Base-by-base conservation (phyloP, 2,113 vertebrate species). In the Grantiella picta region DNA sequence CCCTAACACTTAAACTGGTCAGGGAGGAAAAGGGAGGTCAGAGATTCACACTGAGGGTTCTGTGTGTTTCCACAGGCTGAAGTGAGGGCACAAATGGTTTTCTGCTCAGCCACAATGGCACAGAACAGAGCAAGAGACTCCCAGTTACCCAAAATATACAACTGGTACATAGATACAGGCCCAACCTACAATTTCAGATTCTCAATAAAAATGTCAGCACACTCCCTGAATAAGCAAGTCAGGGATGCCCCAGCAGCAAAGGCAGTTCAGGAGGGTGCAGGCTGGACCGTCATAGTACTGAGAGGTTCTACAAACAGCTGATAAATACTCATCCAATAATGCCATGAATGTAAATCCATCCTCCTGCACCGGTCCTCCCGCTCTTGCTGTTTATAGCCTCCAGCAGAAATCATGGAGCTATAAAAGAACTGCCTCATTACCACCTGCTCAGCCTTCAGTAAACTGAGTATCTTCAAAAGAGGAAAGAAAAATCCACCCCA, bases 311-410 rank as follows among this genome's bases (percentile, higher is more conserved):
- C 77, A 89, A 60, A 21, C 76, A n/a, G 50, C 49, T 89, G 65
- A 77, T 29, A 77, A 89, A 80, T 29, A 69, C 33, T 66, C 47
- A 68, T 17, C 35, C 50, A 78, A 15, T 33, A 75, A 60, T 1
- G 19, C 44, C 52, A 71, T 12, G 24, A 47, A 78, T 18, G 24
- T 60, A 84, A 86, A 93, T 71, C 31, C 60, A 61, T 23, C 52
- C 77, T 81, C 83, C 49, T 49, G 49, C 85, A 81, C 20, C 5
- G 1, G 5, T n/a, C 79, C 92, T 90, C 75, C 53, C 0, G 59
- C 72, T 90, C 85, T 29, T 22, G 79, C 92, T 52, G 38, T 92
- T 94, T 86, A 95, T 49, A 97, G 94, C 89, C 42, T 28, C n/a
- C 80, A 78, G 82, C 59, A 83, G 52, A 89, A 86, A 35, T 1